Percentiles rank a stretch among this genome's conserved stretches.
Conservation (phyloP, 2,113 vertebrate species). For the Rhizomys pruinosus region DNA sequence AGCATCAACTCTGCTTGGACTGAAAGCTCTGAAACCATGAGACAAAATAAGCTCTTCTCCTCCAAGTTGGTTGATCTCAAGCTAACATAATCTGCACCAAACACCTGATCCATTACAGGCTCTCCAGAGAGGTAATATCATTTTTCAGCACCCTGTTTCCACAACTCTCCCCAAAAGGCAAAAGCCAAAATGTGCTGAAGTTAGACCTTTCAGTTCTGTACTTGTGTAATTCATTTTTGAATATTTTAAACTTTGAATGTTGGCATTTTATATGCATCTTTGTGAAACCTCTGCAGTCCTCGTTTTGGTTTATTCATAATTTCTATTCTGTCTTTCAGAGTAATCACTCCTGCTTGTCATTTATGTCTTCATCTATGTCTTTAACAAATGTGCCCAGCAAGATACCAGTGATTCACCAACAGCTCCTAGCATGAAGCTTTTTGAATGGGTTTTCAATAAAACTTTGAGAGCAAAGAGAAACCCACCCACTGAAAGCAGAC, state of each 20-base stretch:
- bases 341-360: conserved; percentile 1
- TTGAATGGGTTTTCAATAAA: neutral
- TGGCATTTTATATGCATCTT: neutral
- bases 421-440: neutral
- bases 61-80: neutral
- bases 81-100: neutral
- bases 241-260: neutral
- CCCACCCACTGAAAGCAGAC: conserved; percentile 6
- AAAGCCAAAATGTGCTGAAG: neutral
- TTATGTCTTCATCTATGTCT: neutral
- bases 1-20: neutral
- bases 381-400: neutral
- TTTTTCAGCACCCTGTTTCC: neutral
- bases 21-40: neutral
- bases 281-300: neutral
- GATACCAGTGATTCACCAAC: neutral
- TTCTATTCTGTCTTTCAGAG: neutral
- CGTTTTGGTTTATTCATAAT: neutral
- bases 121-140: neutral
- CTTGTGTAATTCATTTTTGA: neutral
- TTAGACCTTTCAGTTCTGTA: neutral
- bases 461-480: conserved; percentile 44
- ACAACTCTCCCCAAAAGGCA: neutral
- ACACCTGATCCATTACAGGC: neutral
- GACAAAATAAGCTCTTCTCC: neutral